Conservation (phyloP, 2,113 vertebrate species). For the Chiloscyllium plagiosum region DNA sequence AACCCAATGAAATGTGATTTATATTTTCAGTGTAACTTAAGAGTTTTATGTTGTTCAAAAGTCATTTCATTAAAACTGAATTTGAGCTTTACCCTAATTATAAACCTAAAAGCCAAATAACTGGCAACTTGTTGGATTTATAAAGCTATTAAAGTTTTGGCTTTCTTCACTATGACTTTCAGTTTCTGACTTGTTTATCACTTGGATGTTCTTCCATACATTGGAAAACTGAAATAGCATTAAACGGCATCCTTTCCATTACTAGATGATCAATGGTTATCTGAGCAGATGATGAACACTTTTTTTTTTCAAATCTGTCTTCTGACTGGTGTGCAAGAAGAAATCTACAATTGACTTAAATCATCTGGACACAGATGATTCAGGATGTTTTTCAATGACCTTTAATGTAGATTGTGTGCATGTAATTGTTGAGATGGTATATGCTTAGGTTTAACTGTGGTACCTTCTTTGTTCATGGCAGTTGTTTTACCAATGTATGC, state of each 20-base stretch:
- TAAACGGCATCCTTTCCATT: background rate
- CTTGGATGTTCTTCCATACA: background rate
- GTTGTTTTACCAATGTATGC: background rate
- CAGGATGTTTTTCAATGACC: background rate
- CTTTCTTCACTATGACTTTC: background rate
- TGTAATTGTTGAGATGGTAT: background rate
- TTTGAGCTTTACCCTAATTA: background rate
- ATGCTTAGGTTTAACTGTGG: background rate
- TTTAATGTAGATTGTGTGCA: background rate
- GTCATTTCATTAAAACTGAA: background rate
- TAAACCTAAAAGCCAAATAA: background rate
- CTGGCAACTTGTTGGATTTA: background rate
- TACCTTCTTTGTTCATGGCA: background rate
- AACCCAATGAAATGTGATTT: background rate
- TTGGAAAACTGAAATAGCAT: background rate
- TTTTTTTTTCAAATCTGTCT: background rate
- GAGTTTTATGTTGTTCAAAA: background rate
- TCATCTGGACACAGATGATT: background rate
- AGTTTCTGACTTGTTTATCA: background rate
- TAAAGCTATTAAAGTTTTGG: background rate
- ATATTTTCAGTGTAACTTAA: background rate
- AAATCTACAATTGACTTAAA: background rate
- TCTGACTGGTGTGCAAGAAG: background rate
- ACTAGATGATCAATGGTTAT: background rate
- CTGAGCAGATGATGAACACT: background rate